Base-by-base conservation (phyloP, 2,888 invertebrate species). In the Muscina levida region DNA sequence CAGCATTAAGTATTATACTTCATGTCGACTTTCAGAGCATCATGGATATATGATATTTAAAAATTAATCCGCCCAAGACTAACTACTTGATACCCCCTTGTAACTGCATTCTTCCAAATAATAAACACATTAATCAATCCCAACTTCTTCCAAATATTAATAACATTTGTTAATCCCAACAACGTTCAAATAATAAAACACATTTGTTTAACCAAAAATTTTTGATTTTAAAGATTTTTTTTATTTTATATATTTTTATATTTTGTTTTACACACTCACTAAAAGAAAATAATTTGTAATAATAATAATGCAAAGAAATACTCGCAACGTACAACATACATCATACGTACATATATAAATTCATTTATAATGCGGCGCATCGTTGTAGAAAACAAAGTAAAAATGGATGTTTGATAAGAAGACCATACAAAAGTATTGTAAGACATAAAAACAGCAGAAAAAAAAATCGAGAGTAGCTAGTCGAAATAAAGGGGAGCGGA, bases 191-290 rank as follows among this genome's bases (percentile, higher is more conserved):
- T n/a, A n/a, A n/a, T n/a, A n/a, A n/a, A n/a, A n/a, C n/a, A n/a
- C n/a, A n/a, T n/a, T n/a, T n/a, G n/a, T n/a, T n/a, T n/a, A n/a
- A n/a, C n/a, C n/a, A n/a, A n/a, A n/a, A 24, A 59, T 67, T 67
- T 24, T 72, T 53, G 48, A 57, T 44, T 65, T 73, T 72, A 31
- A 31, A 8, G 31, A 22, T 44, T 72, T 19, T 44, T 72, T 19
- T 53, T 67, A 44, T 66, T 71, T 76, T 48, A 76, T 53, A n/a
- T n/a, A n/a, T n/a, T 68, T 8, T 31, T 70, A 70, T 73, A 72
- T 81, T 31, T 48, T 39, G 42, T 68, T 79, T 82, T 82, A 70
- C 72, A 79, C 72, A 78, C 72, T 76, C 56, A 66, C 73, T 75
- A 67, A 65, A n/a, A 68, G 59, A 71, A 74, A 65, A n/a, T n/a